Conservation (phyloP, 2,797 vertebrate genomes). For the Gallirallus australis region DNA sequence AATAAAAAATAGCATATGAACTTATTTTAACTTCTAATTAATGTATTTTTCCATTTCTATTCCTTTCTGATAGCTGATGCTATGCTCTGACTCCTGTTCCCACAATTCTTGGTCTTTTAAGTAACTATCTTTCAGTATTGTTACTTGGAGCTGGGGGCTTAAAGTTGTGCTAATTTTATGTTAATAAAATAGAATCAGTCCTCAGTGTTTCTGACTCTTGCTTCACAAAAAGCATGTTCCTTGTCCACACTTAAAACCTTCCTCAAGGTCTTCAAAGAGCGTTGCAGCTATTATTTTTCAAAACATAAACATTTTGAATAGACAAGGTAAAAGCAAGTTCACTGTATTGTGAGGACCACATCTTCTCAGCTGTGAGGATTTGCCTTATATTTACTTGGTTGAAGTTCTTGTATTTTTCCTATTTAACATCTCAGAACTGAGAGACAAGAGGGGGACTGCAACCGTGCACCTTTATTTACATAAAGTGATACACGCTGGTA, state of each 20-base stretch:
- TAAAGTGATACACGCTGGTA: background rate
- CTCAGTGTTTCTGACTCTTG: background rate
- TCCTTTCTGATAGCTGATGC: background rate
- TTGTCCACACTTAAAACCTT: background rate
- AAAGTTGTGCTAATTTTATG: background rate
- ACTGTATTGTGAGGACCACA: background rate
- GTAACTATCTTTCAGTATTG: background rate
- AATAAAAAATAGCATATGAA: slow-evolving; percentile 12
- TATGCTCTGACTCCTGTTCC: background rate
- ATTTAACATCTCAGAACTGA: background rate
- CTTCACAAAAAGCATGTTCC: background rate
- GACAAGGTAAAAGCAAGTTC: background rate
- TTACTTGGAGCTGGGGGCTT: background rate
- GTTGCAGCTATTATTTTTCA: background rate
- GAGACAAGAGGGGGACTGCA: background rate
- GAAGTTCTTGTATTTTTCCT: background rate
- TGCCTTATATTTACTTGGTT: background rate
- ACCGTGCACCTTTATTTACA: background rate
- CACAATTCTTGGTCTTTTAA: background rate
- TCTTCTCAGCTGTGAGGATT: background rate
- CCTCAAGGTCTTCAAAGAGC: background rate
- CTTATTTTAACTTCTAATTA: slow-evolving; percentile 1
- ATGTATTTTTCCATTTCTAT: background rate
- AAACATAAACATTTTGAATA: background rate
- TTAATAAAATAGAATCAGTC: background rate